Conservation (phyloP, 1,140 invertebrate species). For the Zaprionus inermis region DNA sequence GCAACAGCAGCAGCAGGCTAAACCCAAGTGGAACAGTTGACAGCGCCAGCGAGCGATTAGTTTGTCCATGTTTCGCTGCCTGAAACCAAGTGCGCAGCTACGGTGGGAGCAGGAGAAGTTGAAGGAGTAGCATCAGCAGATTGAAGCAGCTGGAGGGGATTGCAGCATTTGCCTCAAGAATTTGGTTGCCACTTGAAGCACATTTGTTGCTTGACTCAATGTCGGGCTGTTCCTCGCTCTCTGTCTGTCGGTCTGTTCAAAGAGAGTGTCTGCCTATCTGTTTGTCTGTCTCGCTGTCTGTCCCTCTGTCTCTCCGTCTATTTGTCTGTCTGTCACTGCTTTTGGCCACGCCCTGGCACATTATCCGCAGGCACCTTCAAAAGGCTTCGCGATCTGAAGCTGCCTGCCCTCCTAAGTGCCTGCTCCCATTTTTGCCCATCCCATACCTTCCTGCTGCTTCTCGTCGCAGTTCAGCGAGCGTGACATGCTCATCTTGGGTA, state of each 20-base stretch:
- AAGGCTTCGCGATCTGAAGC: slow-evolving; percentile 17
- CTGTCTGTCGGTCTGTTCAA: not conserved
- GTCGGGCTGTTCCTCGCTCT: not conserved
- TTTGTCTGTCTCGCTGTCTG: not conserved
- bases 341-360: slow-evolving; percentile 24
- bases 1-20: slow-evolving; percentile 26
- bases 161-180: not conserved
- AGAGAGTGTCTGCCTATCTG: no score
- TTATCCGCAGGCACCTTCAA: slow-evolving; percentile 42
- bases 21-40: slow-evolving; percentile 61
- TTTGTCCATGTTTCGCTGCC: slow-evolving; percentile 17
- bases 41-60: slow-evolving; percentile 50
- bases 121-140: not conserved
- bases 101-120: not conserved
- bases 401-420: slow-evolving; percentile 56
- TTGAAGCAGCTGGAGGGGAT: not conserved
- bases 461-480: slow-evolving; percentile 76
- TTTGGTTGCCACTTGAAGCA: slow-evolving; percentile 21
- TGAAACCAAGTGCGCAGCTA: slow-evolving; percentile 22
- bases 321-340: not conserved
- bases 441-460: not conserved
- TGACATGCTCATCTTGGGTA: slow-evolving; percentile 76
- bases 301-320: no score
- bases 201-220: slow-evolving; percentile 12
- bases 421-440: slow-evolving; percentile 27